These are phyloP conservation scores for Austrolebias charrua DNA, from an alignment of 2,797 vertebrate species.

Conservation along the genomic window DNA sequence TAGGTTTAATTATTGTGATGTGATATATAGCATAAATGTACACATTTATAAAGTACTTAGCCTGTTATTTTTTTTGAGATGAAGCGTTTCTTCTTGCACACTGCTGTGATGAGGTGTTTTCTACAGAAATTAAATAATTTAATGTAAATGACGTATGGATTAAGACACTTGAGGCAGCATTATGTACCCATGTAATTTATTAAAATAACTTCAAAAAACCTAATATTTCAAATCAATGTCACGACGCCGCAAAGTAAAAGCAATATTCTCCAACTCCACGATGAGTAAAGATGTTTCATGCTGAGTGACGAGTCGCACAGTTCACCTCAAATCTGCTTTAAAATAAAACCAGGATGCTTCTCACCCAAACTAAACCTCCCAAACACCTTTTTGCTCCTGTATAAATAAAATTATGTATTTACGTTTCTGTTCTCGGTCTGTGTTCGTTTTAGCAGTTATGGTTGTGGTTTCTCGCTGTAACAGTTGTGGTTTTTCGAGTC, in stretches of 20 bases:
- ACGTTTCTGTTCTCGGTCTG: slow-evolving; percentile 39
- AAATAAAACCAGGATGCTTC: slow-evolving; percentile 13
- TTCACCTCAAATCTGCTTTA: slow-evolving; percentile 24
- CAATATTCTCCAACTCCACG: slow-evolving; percentile 21
- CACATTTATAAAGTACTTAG: slow-evolving; percentile 31
- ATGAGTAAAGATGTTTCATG: slow-evolving; percentile 22
- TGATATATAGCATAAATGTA: slow-evolving; percentile 46
- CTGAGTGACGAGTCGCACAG: slow-evolving; percentile 13
- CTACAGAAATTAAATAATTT: slow-evolving; percentile 41
- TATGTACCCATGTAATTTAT: slow-evolving; percentile 56
- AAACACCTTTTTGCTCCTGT: slow-evolving; percentile 9
- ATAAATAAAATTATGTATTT: slow-evolving; percentile 39
- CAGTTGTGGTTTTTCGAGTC: slow-evolving; percentile 11
- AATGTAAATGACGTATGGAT: background rate
- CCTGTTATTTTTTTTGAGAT: slow-evolving; percentile 28
- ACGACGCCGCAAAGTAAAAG: slow-evolving; percentile 27
- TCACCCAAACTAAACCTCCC: slow-evolving; percentile 30
- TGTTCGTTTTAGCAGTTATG: slow-evolving; percentile 28
- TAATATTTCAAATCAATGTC: slow-evolving; percentile 26
- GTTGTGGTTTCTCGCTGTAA: slow-evolving; percentile 5
- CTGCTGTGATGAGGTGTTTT: slow-evolving; percentile 39
- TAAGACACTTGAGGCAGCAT: background rate
- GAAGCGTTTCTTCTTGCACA: slow-evolving; percentile 24
- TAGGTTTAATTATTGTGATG: slow-evolving; percentile 23
- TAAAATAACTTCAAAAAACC: slow-evolving; percentile 51